Conservation (phyloP, 2,797 vertebrate genomes). For the Ptychobarbus kaznakovi region DNA sequence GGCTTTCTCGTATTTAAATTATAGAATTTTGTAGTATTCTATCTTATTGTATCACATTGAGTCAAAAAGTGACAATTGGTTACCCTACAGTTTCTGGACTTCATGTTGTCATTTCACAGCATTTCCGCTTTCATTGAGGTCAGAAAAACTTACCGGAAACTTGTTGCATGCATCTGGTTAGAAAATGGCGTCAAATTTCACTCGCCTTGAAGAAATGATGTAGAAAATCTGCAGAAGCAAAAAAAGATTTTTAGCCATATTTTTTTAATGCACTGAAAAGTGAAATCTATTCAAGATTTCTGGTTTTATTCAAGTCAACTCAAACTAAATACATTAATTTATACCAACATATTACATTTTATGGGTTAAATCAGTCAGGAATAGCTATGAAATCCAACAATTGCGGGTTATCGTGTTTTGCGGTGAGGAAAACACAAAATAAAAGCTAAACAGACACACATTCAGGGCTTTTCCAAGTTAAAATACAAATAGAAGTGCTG, state of each 20-base stretch:
- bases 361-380: neutral
- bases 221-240: neutral
- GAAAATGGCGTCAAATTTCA: neutral
- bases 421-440: neutral
- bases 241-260: neutral
- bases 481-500: neutral
- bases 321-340: neutral
- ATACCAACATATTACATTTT: neutral
- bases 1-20: neutral
- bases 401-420: neutral
- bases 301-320: neutral
- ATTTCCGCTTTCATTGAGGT: neutral
- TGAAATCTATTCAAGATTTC: neutral
- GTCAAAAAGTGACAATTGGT: neutral
- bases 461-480: accelerated
- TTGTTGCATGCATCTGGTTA: neutral
- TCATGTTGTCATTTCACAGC: neutral
- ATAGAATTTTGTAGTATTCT: neutral
- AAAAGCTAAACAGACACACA: neutral
- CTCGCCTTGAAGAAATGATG: neutral
- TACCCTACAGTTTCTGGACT: neutral
- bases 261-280: neutral
- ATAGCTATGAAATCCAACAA: neutral
- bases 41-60: neutral
- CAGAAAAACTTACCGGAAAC: neutral